Evolutionary conservation across 1,140 invertebrate genomes (phyloP).

Genomic region (Trichomalopsis sarcophagae): DNA sequence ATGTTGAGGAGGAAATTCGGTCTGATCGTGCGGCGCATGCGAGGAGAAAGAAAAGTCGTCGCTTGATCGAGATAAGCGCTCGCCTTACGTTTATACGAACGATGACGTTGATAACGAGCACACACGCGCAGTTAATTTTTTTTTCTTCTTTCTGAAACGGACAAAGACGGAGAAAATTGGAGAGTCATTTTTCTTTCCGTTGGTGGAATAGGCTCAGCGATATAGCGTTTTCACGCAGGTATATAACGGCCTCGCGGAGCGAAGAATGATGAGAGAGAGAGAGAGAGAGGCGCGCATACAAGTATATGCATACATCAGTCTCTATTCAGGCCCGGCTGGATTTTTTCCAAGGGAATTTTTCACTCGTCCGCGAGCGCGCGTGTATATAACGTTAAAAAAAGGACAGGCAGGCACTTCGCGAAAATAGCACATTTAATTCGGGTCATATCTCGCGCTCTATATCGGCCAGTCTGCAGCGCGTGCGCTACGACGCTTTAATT

Average conservation of each 20-base stretch:
- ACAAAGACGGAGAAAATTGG: not conserved
- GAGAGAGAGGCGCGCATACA: not conserved
- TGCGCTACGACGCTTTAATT: not conserved
- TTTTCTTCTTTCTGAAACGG: not conserved
- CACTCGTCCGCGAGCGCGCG: not conserved
- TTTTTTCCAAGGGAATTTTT: not conserved
- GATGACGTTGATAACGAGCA: not conserved
- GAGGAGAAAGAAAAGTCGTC: not conserved
- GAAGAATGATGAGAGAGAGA: not conserved
- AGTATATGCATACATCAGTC: not conserved
- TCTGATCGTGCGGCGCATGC: not conserved
- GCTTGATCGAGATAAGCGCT: no score
- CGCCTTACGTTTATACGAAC: not conserved
- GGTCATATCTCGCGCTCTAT: not conserved
- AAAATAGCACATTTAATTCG: not conserved
- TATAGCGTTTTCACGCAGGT: no score
- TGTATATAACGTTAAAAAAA: not conserved
- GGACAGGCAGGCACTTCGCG: not conserved
- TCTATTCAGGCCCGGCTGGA: not conserved
- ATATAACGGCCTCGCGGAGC: no score
- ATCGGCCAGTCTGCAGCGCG: no score
- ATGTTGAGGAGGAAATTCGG: not conserved
- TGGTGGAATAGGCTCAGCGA: not conserved
- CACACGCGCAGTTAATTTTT: no score
- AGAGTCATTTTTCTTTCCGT: not conserved